Evolutionary conservation across 1,140 invertebrate genomes (phyloP).

Genomic region (Cydia strobilella): DNA sequence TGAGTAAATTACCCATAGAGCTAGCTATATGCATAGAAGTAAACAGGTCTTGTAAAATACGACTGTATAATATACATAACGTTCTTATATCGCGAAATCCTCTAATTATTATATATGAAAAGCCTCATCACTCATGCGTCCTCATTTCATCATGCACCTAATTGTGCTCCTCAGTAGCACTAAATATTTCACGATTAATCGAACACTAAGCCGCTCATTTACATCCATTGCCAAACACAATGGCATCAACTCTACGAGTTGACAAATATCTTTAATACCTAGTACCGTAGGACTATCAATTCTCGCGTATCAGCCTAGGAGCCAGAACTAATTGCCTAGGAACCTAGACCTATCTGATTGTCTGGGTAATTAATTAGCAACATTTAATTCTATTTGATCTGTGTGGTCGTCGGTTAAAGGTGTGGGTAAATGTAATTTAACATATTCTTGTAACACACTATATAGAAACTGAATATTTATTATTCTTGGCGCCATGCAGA

Average conservation of each 20-base stretch:
- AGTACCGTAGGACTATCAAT: conserved; percentile 40
- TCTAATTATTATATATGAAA: background rate
- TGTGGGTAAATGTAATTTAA: conserved; percentile 14
- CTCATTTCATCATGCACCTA: conserved; percentile 16
- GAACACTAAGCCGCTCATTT: background rate
- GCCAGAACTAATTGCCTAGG: conserved; percentile 50
- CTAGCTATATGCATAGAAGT: background rate
- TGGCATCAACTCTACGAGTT: conserved; percentile 10
- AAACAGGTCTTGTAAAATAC: background rate
- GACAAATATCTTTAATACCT: conserved; percentile 23
- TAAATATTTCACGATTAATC: conserved; percentile 12
- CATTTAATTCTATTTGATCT: conserved; percentile 62
- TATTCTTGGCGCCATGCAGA: too few species aligned
- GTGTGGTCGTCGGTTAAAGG: conserved; percentile 51
- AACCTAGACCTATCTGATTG: conserved; percentile 52
- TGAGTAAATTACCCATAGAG: background rate
- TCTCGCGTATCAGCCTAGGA: conserved; percentile 40
- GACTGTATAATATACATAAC: background rate
- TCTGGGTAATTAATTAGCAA: conserved; percentile 67
- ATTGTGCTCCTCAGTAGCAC: conserved; percentile 5
- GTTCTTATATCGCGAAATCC: background rate
- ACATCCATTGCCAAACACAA: conserved; percentile 14
- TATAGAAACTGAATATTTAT: background rate
- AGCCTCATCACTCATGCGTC: background rate
- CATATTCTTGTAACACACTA: background rate